Evolutionary conservation across 2,113 vertebrate species (phyloP).

Genomic region (Cacatua alba): DNA sequence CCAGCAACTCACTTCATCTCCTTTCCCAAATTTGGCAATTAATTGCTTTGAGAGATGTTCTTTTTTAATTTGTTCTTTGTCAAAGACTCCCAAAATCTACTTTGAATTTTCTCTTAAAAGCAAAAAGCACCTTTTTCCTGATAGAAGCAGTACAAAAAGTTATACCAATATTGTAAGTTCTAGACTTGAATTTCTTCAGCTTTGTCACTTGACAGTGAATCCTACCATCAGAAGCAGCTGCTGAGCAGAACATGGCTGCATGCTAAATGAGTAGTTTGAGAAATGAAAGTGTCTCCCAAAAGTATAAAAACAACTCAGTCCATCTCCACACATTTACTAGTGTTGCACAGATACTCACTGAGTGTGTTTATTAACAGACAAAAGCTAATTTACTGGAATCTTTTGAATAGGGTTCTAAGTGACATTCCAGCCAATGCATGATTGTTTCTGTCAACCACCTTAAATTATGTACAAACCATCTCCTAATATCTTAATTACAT

Average conservation of each 20-base stretch:
- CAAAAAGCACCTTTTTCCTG: background rate
- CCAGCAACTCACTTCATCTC: background rate
- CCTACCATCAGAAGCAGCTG: background rate
- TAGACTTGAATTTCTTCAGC: background rate
- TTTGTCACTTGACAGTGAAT: background rate
- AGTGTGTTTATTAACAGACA: background rate
- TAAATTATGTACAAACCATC: background rate
- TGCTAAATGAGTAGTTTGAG: background rate
- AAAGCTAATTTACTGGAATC: background rate
- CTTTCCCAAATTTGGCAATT: background rate
- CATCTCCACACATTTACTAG: background rate
- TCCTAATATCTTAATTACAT: background rate
- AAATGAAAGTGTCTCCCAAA: background rate
- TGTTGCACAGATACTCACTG: background rate
- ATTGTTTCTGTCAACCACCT: background rate
- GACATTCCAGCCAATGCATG: background rate
- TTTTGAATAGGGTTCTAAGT: background rate
- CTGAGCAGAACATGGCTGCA: background rate
- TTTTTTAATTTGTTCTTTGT: background rate
- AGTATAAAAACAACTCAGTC: background rate
- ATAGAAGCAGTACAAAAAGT: background rate
- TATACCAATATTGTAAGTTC: background rate
- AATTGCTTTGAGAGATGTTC: background rate
- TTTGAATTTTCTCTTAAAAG: background rate
- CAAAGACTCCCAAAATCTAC: background rate